These are phyloP conservation scores for Scaeva pyrastri DNA, from an alignment of 2,888 invertebrate species.

Conservation along the genomic window DNA sequence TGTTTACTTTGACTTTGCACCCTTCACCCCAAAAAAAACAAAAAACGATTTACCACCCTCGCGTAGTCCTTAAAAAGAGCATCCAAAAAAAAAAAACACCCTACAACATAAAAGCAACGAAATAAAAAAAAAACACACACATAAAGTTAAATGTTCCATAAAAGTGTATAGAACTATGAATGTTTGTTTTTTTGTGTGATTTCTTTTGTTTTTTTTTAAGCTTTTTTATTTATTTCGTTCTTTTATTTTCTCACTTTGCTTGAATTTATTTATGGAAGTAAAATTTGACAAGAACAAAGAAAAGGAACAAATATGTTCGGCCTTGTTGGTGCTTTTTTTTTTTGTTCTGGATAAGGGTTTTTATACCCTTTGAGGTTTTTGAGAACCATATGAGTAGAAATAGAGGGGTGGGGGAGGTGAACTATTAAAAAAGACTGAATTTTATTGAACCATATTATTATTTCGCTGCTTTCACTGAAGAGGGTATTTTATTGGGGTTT, in stretches of 20 bases:
- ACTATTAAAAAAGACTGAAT: conserved; percentile 14
- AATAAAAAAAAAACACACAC: neutral
- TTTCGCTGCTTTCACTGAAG: neutral
- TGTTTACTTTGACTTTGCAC: conserved; percentile 30
- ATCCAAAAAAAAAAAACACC: neutral
- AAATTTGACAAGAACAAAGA: conserved; percentile 7
- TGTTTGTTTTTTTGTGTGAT: conserved; percentile 25
- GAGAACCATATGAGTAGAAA: neutral
- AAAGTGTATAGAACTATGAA: conserved; percentile 9
- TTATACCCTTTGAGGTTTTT: neutral
- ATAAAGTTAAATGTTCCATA: conserved; percentile 38
- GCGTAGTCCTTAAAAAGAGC: neutral
- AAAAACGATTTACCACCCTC: conserved; percentile 7
- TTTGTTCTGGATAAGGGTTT: neutral
- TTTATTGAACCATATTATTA: conserved; percentile 27
- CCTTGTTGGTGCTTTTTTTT: neutral
- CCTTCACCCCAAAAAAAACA: neutral
- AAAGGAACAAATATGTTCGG: neutral
- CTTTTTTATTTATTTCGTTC: conserved; percentile 13
- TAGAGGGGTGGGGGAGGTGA: too few species aligned
- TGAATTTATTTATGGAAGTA: conserved; percentile 40
- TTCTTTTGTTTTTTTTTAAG: conserved; percentile 23
- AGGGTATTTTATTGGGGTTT: neutral
- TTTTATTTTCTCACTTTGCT: conserved; percentile 41
- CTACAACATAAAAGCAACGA: neutral